Base-by-base conservation (phyloP, 1,140 invertebrate genomes). In the Zaprionus ghesquierei region DNA sequence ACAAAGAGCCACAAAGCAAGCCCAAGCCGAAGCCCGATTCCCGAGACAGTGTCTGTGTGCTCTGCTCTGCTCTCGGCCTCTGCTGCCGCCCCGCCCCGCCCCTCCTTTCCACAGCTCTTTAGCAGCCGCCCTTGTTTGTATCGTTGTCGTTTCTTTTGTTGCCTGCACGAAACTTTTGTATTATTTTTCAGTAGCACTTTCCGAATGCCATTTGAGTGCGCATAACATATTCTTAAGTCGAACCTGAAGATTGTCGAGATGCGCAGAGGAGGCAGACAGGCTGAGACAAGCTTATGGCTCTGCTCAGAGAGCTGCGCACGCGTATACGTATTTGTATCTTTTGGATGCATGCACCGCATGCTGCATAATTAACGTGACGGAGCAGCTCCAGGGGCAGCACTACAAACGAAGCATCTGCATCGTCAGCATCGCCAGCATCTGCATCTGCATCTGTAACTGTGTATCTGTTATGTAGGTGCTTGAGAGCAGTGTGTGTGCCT, bases 121-220 rank as follows among this genome's bases (percentile, higher is more conserved):
- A 15, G 35, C 23, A 8, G 20, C 23, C 31, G 9, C 25, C 35
- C 29, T 27, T 33, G n/a, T 55, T 58, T 54, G 49, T 31, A 20
- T 59, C 54, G n/a, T 33, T 60, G 35, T 71, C 61, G 55, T 44
- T 70, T 35, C 73, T 65, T 73, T 82, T 87, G 84, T 89, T 85
- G 65, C 33, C 50, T 61, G 78, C 78, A 77, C 75, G 81, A 77
- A 86, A 70, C 79, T 89, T 80, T 85, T 87, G 79, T 89, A 71
- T 89, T 87, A 79, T 84, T 89, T 89, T 89, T 73, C 84, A 89
- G 84, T 89, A 89, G 84, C 84, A 89, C 84, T 89, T 89, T 80
- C 65, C 79, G 85, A 89, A 89, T 87, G 84, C 84, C 84, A 87
- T 87, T 87, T 85, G 78, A 85, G 75, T 87, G 82, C 75, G 82